phyloP scores from a whole-genome alignment of 2,888 invertebrate genomes.

The Sycophila texana region DNA sequence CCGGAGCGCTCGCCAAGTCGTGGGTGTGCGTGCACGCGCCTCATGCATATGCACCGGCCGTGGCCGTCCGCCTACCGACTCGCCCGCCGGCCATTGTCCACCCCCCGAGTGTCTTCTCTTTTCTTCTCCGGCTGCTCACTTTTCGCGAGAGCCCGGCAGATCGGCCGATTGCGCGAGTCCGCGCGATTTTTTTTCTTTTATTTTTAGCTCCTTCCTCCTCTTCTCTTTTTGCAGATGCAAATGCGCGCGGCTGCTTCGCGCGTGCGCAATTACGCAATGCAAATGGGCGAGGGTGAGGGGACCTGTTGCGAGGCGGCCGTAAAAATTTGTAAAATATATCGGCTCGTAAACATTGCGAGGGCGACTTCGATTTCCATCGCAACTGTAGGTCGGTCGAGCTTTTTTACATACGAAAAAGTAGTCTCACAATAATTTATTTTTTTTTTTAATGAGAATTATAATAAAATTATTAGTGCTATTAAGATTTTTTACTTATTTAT shows the following conservation, averaged over 20 bases:
- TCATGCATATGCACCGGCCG: conserved; percentile 43
- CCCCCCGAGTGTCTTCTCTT: conserved; percentile 38
- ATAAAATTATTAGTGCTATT: too few species aligned
- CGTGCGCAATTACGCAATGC: conserved; percentile 54
- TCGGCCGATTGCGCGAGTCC: conserved; percentile 27
- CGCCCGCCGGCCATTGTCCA: conserved; percentile 40
- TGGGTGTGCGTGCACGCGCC: conserved; percentile 17
- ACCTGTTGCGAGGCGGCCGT: conserved; percentile 46
- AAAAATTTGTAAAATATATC: conserved; percentile 47
- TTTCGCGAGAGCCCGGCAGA: conserved; percentile 30
- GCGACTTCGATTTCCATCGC: neutral
- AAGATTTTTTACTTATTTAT: too few species aligned
- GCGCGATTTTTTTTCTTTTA: neutral
- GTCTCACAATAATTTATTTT: too few species aligned
- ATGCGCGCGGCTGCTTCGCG: conserved; percentile 12
- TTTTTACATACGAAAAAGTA: too few species aligned
- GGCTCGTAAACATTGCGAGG: conserved; percentile 25
- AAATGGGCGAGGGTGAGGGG: conserved; percentile 32
- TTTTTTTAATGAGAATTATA: too few species aligned
- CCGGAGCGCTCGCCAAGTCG: conserved; percentile 32
- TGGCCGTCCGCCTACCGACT: neutral
- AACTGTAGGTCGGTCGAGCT: too few species aligned
- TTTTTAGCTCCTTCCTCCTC: neutral
- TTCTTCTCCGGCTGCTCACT: conserved; percentile 28
- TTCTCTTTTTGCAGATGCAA: conserved; percentile 8